These are phyloP conservation scores for Oikopleura albicans DNA, from an alignment of 23 tunicate genomes.

Conservation along the genomic window DNA sequence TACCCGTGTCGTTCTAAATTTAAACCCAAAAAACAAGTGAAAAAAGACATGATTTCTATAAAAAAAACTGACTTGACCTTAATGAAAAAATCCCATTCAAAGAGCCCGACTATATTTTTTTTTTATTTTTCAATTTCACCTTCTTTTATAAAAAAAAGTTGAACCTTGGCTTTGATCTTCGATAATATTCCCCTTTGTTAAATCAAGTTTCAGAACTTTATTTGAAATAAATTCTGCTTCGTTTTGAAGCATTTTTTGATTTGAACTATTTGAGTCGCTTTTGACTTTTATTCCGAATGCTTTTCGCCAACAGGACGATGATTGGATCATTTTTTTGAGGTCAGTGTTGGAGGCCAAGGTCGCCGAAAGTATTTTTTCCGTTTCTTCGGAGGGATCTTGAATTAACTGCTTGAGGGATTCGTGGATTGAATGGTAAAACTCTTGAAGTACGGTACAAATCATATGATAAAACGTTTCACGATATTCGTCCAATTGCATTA, in stretches of 20 bases:
- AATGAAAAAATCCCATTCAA: too few relatives aligned
- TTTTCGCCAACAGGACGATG: background rate
- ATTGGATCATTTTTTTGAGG: background rate
- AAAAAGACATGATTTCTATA: too few relatives aligned
- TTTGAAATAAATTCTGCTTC: background rate
- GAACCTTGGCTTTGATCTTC: too few relatives aligned
- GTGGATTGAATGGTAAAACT: background rate
- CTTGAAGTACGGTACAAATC: conserved; percentile 3
- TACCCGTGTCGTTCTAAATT: too few relatives aligned
- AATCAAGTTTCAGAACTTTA: background rate
- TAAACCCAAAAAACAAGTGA: too few relatives aligned
- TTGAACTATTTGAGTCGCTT: background rate
- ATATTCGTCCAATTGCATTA: conserved; percentile 1
- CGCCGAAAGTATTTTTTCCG: background rate
- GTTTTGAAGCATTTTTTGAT: background rate
- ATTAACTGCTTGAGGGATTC: background rate
- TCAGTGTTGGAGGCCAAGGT: background rate
- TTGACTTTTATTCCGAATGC: background rate
- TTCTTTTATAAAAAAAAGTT: too few relatives aligned
- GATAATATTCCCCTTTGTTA: background rate
- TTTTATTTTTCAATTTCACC: too few relatives aligned
- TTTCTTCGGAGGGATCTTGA: background rate
- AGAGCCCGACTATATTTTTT: too few relatives aligned
- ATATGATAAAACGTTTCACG: background rate
- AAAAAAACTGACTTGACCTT: too few relatives aligned